These are phyloP conservation scores for Melanostigma gelatinosum DNA, from an alignment of 2,113 vertebrate genomes.

Conservation along the genomic window DNA sequence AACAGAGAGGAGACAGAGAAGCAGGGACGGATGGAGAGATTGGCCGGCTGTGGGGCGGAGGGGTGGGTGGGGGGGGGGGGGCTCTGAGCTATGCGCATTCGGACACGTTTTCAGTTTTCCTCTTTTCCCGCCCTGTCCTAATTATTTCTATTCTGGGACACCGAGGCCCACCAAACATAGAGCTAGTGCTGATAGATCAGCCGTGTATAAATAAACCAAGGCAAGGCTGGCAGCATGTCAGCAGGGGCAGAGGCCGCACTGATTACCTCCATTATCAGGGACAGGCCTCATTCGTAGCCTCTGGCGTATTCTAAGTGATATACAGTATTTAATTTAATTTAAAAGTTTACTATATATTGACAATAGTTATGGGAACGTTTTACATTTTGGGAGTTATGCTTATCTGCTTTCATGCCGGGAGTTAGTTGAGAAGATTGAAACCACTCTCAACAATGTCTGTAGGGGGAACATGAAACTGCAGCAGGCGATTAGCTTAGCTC, in stretches of 20 bases:
- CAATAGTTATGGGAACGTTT: not conserved
- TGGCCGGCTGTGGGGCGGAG: constrained; percentile 31
- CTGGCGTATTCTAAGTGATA: constrained; percentile 13
- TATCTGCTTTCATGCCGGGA: not conserved
- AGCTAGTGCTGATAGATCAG: constrained; percentile 79
- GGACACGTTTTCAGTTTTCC: constrained; percentile 85
- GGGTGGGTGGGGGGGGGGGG: constrained; percentile 15
- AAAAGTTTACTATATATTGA: not conserved
- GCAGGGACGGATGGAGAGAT: constrained; percentile 58
- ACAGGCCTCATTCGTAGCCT: constrained; percentile 62
- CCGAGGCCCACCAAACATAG: constrained; percentile 79
- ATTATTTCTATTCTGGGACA: constrained; percentile 81
- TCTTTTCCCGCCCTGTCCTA: constrained; percentile 80
- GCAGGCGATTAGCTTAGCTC: too few relatives aligned
- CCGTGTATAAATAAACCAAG: constrained; percentile 78
- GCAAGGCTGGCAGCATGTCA: constrained; percentile 66
- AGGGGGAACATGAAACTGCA: not conserved
- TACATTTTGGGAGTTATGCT: not conserved
- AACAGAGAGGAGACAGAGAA: constrained; percentile 61
- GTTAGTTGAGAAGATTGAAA: constrained; percentile 4
- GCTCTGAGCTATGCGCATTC: constrained; percentile 65
- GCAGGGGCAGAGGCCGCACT: constrained; percentile 73
- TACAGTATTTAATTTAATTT: not conserved
- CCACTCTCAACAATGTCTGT: not conserved
- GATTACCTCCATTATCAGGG: constrained; percentile 78